These are phyloP conservation scores for Alces alces DNA, from an alignment of 2,113 vertebrate species.

Conservation along the genomic window DNA sequence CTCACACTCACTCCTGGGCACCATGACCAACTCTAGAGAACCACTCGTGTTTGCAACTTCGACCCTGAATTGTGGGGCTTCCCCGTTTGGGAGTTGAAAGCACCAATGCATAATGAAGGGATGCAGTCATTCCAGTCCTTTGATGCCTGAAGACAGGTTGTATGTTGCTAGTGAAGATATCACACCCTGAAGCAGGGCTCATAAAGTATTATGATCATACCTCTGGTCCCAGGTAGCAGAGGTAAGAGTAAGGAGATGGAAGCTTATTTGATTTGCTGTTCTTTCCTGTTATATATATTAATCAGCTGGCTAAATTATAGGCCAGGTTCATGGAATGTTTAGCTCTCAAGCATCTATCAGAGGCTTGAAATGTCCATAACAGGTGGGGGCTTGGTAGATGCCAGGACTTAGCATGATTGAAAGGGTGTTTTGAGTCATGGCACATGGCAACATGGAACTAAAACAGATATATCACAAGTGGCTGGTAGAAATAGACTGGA, in stretches of 20 bases:
- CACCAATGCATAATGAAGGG: neutral
- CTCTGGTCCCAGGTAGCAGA: neutral
- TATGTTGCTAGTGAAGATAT: neutral
- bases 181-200: neutral
- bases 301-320: slow-evolving; percentile 36
- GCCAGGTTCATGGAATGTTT: slow-evolving; percentile 50
- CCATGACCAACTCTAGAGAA: neutral
- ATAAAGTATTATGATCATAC: neutral
- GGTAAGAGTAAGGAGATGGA: neutral
- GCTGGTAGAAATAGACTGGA: slow-evolving; percentile 70
- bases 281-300: slow-evolving; percentile 20
- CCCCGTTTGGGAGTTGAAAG: neutral
- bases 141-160: neutral
- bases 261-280: slow-evolving; percentile 10
- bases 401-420: slow-evolving; percentile 51
- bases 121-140: neutral
- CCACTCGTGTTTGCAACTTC: neutral
- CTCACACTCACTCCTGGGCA: neutral
- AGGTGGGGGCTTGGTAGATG: slow-evolving; percentile 71
- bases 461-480: slow-evolving; percentile 74
- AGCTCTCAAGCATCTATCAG: slow-evolving; percentile 45
- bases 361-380: slow-evolving; percentile 71
- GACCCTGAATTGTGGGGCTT: neutral
- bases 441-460: slow-evolving; percentile 76
- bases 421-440: slow-evolving; percentile 62